Evolutionary conservation across 2,113 vertebrate genomes (phyloP).

Genomic region (Carettochelys insculpta): DNA sequence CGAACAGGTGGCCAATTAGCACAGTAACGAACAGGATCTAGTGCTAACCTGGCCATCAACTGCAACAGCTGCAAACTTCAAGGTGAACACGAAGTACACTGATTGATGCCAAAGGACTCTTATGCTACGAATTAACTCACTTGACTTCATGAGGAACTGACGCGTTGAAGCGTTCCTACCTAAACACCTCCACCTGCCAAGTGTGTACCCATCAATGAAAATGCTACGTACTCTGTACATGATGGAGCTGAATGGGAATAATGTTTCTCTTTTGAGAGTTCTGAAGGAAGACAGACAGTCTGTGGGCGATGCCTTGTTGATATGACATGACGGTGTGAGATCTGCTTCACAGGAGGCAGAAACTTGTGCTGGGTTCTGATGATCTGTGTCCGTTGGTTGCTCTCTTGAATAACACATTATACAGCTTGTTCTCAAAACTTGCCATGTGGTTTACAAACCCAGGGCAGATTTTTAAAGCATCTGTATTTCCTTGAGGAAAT

Average conservation of each 20-base stretch:
- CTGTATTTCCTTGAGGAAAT: neutral
- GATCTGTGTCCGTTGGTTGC: rapidly evolving
- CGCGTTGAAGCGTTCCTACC: neutral
- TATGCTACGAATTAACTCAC: neutral
- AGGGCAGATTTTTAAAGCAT: neutral
- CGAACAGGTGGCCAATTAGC: neutral
- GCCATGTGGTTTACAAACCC: rapidly evolving
- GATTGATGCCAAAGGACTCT: neutral
- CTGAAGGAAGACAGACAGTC: neutral
- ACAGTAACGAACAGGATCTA: neutral
- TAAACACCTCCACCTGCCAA: neutral
- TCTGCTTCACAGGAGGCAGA: neutral
- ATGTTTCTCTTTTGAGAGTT: rapidly evolving
- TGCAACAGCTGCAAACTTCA: neutral
- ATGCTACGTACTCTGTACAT: rapidly evolving
- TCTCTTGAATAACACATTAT: neutral
- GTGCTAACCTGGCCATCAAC: neutral
- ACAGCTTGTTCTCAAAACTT: neutral
- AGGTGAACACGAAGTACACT: neutral
- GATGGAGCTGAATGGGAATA: rapidly evolving
- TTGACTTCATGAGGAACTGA: rapidly evolving
- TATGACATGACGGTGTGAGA: rapidly evolving
- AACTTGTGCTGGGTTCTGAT: rapidly evolving
- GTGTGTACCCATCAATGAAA: neutral
- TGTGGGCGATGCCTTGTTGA: neutral